Conservation (phyloP, 92 coral and sea anemone species). For the Metridium senile region DNA sequence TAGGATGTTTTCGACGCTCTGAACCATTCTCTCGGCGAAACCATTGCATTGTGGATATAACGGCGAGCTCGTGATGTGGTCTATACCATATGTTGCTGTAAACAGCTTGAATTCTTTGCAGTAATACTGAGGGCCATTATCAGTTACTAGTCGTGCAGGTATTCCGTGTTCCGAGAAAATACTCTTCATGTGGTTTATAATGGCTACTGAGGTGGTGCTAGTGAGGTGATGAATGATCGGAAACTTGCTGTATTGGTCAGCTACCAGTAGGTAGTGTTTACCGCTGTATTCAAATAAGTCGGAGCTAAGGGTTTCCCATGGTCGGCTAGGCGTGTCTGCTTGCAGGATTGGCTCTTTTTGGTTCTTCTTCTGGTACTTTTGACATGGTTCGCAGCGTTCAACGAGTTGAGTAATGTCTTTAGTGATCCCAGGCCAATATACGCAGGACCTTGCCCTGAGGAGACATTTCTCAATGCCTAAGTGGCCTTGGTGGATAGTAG, state of each 20-base stretch:
- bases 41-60: too few relatives aligned
- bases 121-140: slow-evolving; percentile 31
- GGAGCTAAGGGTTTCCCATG: slow-evolving; percentile 26
- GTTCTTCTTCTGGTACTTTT: slow-evolving; percentile 21
- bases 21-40: too few relatives aligned
- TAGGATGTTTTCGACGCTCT: too few relatives aligned
- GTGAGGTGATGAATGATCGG: slow-evolving; percentile 49
- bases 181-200: slow-evolving; percentile 57
- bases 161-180: slow-evolving; percentile 54
- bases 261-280: slow-evolving; percentile 30
- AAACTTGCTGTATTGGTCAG: slow-evolving; percentile 66
- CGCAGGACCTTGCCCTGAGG: slow-evolving; percentile 19
- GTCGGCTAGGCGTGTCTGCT: slow-evolving; percentile 35
- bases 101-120: slow-evolving; percentile 26
- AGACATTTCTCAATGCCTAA: slow-evolving; percentile 40
- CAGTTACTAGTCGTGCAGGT: slow-evolving; percentile 29
- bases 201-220: slow-evolving; percentile 51
- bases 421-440: slow-evolving; percentile 52
- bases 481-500: slow-evolving; percentile 42
- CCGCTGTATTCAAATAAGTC: slow-evolving; percentile 46
- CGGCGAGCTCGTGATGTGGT: slow-evolving; percentile 36
- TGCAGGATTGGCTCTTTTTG: slow-evolving; percentile 27
- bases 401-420: slow-evolving; percentile 39
- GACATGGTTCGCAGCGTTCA: slow-evolving; percentile 46
- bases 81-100: slow-evolving; percentile 5